Conservation (phyloP, 2,797 vertebrate species). For the Artibeus lituratus region DNA sequence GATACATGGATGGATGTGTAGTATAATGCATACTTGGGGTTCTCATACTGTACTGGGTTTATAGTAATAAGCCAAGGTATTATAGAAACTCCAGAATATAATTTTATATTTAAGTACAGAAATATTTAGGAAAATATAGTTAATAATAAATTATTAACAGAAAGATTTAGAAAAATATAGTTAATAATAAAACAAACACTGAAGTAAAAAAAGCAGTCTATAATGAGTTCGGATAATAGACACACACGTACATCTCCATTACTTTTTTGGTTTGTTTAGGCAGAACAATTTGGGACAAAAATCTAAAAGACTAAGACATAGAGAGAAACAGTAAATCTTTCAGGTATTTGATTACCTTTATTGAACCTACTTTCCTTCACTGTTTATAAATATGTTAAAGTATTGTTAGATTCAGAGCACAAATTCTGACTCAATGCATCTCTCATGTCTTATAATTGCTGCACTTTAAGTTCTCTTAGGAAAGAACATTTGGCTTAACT, state of each 20-base stretch:
- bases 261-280: background rate
- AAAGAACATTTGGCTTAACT: background rate
- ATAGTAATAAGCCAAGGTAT: background rate
- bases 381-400: conserved; percentile 17
- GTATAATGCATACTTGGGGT: background rate
- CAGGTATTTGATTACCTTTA: background rate
- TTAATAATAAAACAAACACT: background rate
- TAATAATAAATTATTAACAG: background rate
- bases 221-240: background rate
- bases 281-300: background rate
- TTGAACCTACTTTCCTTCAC: background rate
- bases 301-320: background rate
- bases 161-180: background rate
- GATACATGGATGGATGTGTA: background rate
- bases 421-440: background rate
- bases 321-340: background rate
- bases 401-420: background rate
- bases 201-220: background rate
- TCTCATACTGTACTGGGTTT: background rate
- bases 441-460: background rate
- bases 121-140: background rate
- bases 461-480: background rate
- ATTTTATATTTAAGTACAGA: background rate
- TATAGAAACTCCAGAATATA: background rate
- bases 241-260: background rate